A percentile compares a stretch with the other conserved stretches of the same genome.
Conservation (phyloP, 1,140 invertebrate species). For the Megalonaias nervosa region DNA sequence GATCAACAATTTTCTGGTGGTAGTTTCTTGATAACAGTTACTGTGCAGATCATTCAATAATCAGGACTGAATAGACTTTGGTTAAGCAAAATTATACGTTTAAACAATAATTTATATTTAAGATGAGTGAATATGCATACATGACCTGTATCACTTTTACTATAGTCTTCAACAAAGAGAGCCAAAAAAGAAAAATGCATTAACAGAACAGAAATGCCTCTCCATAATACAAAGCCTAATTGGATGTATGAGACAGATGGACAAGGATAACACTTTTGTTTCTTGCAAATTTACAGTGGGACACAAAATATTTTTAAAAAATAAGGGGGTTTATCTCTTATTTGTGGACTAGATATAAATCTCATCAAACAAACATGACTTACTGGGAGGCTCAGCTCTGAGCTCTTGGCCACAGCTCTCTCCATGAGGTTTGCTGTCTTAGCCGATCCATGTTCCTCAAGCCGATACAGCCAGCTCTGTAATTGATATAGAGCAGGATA, state of each 20-base stretch:
- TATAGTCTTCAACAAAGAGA: no score
- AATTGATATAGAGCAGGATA: slow-evolving; percentile 20
- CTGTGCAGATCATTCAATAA: no score
- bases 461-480: slow-evolving; percentile 70
- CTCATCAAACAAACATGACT: slow-evolving; percentile 20
- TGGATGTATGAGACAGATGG: not conserved
- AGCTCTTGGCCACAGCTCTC: slow-evolving; percentile 76
- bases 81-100: no score
- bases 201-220: no score
- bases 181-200: no score
- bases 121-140: no score
- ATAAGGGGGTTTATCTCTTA: not conserved
- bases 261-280: not conserved
- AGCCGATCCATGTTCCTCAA: slow-evolving; percentile 59
- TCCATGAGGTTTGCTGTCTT: slow-evolving; percentile 74
- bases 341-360: not conserved
- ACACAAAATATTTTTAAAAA: not conserved
- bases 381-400: slow-evolving; percentile 73
- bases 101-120: no score
- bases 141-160: no score
- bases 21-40: no score
- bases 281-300: not conserved
- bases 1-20: no score
- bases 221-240: no score
- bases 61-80: no score